These are phyloP conservation scores for Athalia cordata DNA, from an alignment of 2,888 invertebrate species.

Conservation along the genomic window DNA sequence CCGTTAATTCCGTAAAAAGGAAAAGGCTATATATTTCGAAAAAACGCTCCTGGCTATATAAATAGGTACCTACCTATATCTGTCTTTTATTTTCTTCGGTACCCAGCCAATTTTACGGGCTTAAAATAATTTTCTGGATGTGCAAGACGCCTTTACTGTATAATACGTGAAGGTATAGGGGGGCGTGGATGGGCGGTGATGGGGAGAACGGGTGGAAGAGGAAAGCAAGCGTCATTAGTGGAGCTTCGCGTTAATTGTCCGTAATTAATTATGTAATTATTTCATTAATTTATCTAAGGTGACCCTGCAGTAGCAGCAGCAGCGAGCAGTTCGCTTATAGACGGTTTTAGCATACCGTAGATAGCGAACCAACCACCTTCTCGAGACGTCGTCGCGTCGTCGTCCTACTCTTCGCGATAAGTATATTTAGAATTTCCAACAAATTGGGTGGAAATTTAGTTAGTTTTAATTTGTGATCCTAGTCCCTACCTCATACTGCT, in stretches of 20 bases:
- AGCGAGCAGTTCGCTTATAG: not conserved
- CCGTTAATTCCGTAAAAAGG: constrained; percentile 44
- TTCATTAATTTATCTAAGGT: constrained; percentile 59
- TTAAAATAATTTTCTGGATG: constrained; percentile 44
- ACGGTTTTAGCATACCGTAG: not conserved
- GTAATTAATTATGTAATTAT: constrained; percentile 61
- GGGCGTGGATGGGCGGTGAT: not conserved
- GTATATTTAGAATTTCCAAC: constrained; percentile 23
- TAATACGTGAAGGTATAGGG: not conserved
- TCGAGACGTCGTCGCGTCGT: not conserved
- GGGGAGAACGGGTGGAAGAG: not conserved
- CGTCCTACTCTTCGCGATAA: constrained; percentile 1
- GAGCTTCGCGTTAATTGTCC: constrained; percentile 57
- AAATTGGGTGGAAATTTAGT: constrained; percentile 27
- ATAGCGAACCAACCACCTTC: constrained; percentile 12
- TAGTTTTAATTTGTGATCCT: constrained; percentile 11
- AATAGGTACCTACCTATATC: not conserved
- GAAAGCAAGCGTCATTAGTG: constrained; percentile 48
- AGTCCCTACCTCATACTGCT: not conserved
- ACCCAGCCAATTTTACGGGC: constrained; percentile 46
- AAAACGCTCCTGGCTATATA: constrained; percentile 12
- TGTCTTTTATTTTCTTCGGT: constrained; percentile 37
- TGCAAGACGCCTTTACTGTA: constrained; percentile 14
- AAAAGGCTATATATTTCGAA: constrained; percentile 37
- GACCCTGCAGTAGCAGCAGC: constrained; percentile 29